A percentile compares a stretch with the other conserved stretches of the same genome.
Evolutionary conservation across 2,888 invertebrate species (phyloP).

Genomic region (Meiosimyza decipiens): DNA sequence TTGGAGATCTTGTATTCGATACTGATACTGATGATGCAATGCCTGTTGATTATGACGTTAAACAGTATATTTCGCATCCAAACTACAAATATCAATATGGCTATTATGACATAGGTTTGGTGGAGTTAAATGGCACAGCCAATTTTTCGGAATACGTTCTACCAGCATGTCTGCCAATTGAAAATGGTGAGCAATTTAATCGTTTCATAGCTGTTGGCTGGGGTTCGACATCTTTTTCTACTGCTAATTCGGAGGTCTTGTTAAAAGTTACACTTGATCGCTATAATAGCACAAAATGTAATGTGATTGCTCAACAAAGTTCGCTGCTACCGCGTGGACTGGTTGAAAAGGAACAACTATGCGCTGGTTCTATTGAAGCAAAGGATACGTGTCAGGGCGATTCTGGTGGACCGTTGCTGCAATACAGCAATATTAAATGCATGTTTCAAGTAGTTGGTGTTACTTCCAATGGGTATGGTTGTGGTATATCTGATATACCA

Average conservation of each 20-base stretch:
- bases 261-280: constrained; percentile 69
- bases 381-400: constrained; percentile 59
- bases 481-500: constrained; percentile 54
- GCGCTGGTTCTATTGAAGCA: constrained; percentile 53
- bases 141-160: constrained; percentile 63
- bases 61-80: constrained; percentile 60
- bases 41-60: constrained; percentile 58
- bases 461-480: constrained; percentile 53
- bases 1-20: constrained; percentile 60
- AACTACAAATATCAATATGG: constrained; percentile 56
- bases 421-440: constrained; percentile 53
- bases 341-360: constrained; percentile 49
- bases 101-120: constrained; percentile 71
- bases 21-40: constrained; percentile 55
- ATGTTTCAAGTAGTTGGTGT: constrained; percentile 57
- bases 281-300: constrained; percentile 53
- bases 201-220: constrained; percentile 68
- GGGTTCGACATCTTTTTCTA: constrained; percentile 66
- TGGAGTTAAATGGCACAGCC: constrained; percentile 64
- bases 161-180: constrained; percentile 68
- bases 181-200: constrained; percentile 42
- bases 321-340: constrained; percentile 47
- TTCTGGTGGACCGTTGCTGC: constrained; percentile 58
- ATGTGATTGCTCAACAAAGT: constrained; percentile 38
- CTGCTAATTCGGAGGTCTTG: constrained; percentile 62